Evolutionary conservation across 2,797 vertebrate genomes (phyloP).

Genomic region (Clarias laeviceps): DNA sequence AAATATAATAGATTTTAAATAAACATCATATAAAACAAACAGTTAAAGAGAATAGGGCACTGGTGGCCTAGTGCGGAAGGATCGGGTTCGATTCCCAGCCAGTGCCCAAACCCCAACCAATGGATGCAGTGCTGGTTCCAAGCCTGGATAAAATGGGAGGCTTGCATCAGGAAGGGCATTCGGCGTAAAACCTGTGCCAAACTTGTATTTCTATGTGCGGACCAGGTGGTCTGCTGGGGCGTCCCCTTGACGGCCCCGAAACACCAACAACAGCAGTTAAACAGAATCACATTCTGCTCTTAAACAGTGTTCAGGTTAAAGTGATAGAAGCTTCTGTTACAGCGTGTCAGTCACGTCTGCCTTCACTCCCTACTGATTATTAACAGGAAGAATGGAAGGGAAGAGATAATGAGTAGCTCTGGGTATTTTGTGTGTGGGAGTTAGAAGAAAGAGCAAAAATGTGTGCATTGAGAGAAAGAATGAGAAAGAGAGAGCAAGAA

Average conservation of each 20-base stretch:
- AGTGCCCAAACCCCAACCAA: too few relatives aligned
- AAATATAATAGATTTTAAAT: background rate
- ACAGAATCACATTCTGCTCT: background rate
- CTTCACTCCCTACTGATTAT: background rate
- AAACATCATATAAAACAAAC: background rate
- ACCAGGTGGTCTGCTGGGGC: too few relatives aligned
- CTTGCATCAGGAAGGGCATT: too few relatives aligned
- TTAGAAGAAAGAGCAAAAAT: background rate
- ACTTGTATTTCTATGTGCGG: too few relatives aligned
- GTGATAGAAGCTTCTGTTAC: background rate
- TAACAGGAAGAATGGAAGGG: background rate
- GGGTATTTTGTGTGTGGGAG: constrained; percentile 23
- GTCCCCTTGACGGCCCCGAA: too few relatives aligned
- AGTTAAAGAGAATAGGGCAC: too few relatives aligned
- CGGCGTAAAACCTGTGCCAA: too few relatives aligned
- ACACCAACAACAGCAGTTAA: background rate
- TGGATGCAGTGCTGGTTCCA: too few relatives aligned
- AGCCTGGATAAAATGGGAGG: too few relatives aligned
- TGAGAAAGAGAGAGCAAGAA: background rate
- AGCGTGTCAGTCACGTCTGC: background rate
- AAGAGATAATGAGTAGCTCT: constrained; percentile 19
- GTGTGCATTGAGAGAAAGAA: background rate
- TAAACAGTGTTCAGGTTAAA: background rate
- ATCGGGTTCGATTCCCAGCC: too few relatives aligned
- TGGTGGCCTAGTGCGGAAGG: too few relatives aligned